Evolutionary conservation across 2,113 vertebrate genomes (phyloP).

Genomic region (Stegastes partitus): DNA sequence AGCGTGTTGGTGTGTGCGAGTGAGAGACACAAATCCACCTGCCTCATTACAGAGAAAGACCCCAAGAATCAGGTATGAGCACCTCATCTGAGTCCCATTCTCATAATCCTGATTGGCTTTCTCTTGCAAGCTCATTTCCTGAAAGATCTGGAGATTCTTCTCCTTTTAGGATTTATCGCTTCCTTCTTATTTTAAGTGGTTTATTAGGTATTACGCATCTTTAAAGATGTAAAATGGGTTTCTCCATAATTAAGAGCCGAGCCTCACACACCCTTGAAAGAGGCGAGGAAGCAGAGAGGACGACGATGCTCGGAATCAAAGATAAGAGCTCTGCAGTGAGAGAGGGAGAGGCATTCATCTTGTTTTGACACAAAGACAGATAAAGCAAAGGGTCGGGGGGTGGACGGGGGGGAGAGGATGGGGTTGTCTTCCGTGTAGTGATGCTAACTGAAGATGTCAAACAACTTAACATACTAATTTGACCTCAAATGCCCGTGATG

Average conservation of each 20-base stretch:
- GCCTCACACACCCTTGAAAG: constrained; percentile 61
- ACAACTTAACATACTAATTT: constrained; percentile 49
- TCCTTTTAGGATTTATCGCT: constrained; percentile 40
- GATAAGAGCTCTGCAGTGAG: constrained; percentile 62
- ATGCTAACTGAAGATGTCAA: constrained; percentile 53
- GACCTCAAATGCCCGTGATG: constrained; percentile 6
- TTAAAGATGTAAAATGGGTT: constrained; percentile 34
- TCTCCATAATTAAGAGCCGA: constrained; percentile 46
- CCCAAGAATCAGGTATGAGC: constrained; percentile 10
- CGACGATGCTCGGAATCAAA: constrained; percentile 47
- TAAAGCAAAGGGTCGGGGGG: constrained; percentile 43
- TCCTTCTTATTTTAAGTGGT: constrained; percentile 5
- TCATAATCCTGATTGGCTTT: neutral
- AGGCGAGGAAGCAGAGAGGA: constrained; percentile 26
- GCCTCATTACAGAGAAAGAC: constrained; percentile 25
- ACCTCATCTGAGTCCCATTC: neutral
- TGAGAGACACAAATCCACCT: constrained; percentile 17
- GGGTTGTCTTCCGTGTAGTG: constrained; percentile 7
- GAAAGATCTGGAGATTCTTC: constrained; percentile 1
- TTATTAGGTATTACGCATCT: constrained; percentile 38
- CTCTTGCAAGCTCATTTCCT: constrained; percentile 13
- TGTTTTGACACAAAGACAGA: constrained; percentile 70
- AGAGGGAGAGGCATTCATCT: constrained; percentile 75
- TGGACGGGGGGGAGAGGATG: neutral
- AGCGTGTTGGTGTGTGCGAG: constrained; percentile 16